A percentile compares a stretch with the other conserved stretches of the same genome.
These are phyloP conservation scores for Hippopotamyrus pictus DNA, from an alignment of 2,797 vertebrate genomes.

Conservation along the genomic window DNA sequence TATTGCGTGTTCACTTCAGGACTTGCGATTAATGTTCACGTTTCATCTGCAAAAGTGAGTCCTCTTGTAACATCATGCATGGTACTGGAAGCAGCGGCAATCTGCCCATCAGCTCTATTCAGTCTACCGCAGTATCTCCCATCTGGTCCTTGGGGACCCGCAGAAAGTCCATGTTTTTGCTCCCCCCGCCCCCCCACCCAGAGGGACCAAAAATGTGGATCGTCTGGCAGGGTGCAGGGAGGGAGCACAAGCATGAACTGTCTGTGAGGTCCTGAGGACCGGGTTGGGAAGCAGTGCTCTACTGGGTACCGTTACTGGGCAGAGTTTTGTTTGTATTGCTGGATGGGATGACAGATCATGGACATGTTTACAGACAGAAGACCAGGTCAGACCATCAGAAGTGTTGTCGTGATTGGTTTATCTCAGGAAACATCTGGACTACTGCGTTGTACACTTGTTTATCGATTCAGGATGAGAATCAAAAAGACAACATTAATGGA, in stretches of 20 bases:
- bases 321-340: neutral
- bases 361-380: neutral
- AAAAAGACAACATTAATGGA: neutral
- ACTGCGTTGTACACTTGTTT: neutral
- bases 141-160: neutral
- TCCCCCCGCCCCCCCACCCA: no score
- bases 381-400: neutral
- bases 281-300: neutral
- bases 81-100: neutral
- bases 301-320: neutral
- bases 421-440: conserved; percentile 1
- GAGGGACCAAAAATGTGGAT: neutral
- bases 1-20: neutral
- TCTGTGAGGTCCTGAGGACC: neutral
- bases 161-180: neutral
- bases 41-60: neutral
- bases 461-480: neutral
- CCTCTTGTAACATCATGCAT: neutral
- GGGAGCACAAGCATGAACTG: neutral
- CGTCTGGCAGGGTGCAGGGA: neutral
- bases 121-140: neutral
- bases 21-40: neutral
- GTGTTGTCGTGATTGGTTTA: neutral
- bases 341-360: neutral
- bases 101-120: neutral